These are phyloP conservation scores for Drosophila melanica DNA, from an alignment of 1,140 invertebrate species.

Conservation along the genomic window DNA sequence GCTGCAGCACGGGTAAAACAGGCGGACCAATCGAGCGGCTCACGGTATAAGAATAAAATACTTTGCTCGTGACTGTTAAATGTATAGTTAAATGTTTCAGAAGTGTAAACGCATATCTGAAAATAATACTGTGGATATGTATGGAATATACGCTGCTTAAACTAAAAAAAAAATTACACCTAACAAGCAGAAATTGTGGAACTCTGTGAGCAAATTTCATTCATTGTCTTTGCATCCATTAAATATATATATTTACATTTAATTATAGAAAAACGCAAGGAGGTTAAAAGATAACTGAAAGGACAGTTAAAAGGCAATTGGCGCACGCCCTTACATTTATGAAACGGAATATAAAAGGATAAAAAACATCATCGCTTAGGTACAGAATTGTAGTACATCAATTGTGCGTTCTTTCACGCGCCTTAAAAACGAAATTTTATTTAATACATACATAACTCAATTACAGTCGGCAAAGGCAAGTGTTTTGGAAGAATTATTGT, in stretches of 20 bases:
- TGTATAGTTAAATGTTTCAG: slow-evolving; percentile 6
- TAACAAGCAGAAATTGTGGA: neutral
- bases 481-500: slow-evolving; percentile 4
- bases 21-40: slow-evolving; percentile 24
- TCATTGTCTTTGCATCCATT: neutral
- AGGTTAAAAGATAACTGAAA: slow-evolving; percentile 3
- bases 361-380: slow-evolving; percentile 18
- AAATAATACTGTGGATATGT: slow-evolving; percentile 8
- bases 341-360: slow-evolving; percentile 1
- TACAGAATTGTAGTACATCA: neutral
- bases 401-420: neutral
- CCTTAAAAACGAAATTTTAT: neutral
- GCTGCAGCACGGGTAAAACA: slow-evolving; percentile 30
- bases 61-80: slow-evolving; percentile 7
- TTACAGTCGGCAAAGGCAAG: neutral
- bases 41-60: slow-evolving; percentile 17
- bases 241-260: neutral
- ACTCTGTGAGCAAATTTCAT: slow-evolving; percentile 4
- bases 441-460: slow-evolving; percentile 10
- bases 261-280: slow-evolving; percentile 17
- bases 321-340: neutral
- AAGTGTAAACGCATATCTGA: slow-evolving; percentile 1
- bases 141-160: slow-evolving; percentile 6
- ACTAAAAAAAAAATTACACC: neutral
- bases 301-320: slow-evolving; percentile 3